Evolutionary conservation across 1,140 invertebrate species (phyloP).

Genomic region (Drosophila athabasca): DNA sequence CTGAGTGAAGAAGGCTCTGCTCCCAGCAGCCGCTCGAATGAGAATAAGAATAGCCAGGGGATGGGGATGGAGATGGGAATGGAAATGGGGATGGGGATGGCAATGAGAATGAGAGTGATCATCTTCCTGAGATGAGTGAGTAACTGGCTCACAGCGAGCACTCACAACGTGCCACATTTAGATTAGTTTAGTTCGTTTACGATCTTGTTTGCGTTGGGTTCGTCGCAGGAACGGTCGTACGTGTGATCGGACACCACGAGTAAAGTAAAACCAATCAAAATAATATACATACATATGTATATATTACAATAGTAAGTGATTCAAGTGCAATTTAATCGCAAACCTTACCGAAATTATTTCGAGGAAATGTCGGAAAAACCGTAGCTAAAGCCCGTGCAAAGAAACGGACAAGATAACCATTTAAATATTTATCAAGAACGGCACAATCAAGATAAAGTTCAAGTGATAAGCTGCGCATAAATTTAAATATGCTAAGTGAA

Average conservation of each 20-base stretch:
- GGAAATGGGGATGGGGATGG: background rate
- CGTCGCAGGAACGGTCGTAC: constrained; percentile 9
- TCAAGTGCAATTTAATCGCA: constrained; percentile 37
- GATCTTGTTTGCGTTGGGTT: constrained; percentile 50
- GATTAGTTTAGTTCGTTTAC: constrained; percentile 73
- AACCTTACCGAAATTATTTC: constrained; percentile 14
- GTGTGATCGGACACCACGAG: constrained; percentile 4
- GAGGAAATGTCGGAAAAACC: constrained; percentile 2
- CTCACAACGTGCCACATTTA: constrained; percentile 46
- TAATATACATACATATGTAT: constrained; percentile 1
- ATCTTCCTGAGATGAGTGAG: constrained; percentile 41
- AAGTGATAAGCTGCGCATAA: constrained; percentile 78
- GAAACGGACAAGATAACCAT: constrained; percentile 17
- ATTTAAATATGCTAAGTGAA: constrained; percentile 79
- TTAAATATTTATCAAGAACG: constrained; percentile 45
- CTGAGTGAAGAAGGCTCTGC: constrained; percentile 50
- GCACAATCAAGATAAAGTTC: constrained; percentile 77
- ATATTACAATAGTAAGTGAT: constrained; percentile 38
- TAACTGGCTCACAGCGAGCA: constrained; percentile 4
- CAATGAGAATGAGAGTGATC: constrained; percentile 5
- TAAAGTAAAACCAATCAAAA: constrained; percentile 29
- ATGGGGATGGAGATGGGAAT: background rate
- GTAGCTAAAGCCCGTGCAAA: background rate
- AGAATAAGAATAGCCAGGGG: background rate
- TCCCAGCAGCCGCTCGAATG: constrained; percentile 16